Base-by-base conservation (phyloP, 2,888 invertebrate species). In the Ophion ellenae region DNA sequence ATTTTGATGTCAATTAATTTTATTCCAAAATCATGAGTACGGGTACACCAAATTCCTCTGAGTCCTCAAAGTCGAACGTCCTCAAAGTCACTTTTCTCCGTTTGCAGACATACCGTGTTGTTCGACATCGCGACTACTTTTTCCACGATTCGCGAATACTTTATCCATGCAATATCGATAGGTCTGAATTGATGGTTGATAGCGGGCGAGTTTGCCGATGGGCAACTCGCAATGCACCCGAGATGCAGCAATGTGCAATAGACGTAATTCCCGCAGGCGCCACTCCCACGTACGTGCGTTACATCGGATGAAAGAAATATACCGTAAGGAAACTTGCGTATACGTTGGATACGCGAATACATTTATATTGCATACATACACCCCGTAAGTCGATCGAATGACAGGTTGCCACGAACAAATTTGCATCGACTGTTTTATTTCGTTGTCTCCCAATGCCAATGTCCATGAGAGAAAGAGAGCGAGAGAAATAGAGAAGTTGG, bases 321-420 rank as follows among this genome's bases (percentile, higher is more conserved):
- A 11, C 47, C n/a, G 53, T 28, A 20, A 6, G 24, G 45, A 70
- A 59, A 70, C n/a, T 24, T 40, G 7, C 28, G 11, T 40, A 28
- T 45, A 45, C 10, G 32, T 3, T 4, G 24, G 2, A 11, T 40
- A 24, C 10, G 11, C 11, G 45, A 66, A 67, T 69, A 61, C 47
- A 75, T 81, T 45, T 45, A 17, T 67, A 66, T 53, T 59, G n/a
- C 57, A 28, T 63, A 74, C 53, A 71, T 14, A 40, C 73, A 76
- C 83, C 77, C 82, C 79, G 57, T 81, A 79, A 80, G 75, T 80
- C 81, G 67, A 70, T 71, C 53, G 81, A 87, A 87, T 86, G 61
- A 87, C 84, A 87, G 88, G 84, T 83, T 86, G 71, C 14, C 81
- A 76, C 10, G 73, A 79, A 76, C 67, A 82, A 81, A 81, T 59